These are phyloP conservation scores for Melinaea marsaeus DNA, from an alignment of 2,888 invertebrate species.

Conservation along the genomic window DNA sequence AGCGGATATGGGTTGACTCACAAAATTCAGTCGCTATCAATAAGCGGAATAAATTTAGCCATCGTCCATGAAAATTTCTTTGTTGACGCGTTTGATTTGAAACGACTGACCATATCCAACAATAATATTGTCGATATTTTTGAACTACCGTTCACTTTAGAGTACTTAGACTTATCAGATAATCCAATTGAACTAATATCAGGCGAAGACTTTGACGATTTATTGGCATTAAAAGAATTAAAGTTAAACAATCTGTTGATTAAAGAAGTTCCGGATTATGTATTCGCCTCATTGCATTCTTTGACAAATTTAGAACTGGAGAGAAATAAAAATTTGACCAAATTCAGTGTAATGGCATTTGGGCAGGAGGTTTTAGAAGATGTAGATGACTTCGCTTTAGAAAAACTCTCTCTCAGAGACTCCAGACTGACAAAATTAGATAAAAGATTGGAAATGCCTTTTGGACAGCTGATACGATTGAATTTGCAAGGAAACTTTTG, in stretches of 20 bases:
- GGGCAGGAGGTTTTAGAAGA: conserved; percentile 59
- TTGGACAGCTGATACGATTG: conserved; percentile 64
- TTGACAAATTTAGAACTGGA: conserved; percentile 74
- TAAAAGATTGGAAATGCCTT: conserved; percentile 56
- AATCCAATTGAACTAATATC: conserved; percentile 74
- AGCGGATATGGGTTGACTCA: conserved; percentile 59
- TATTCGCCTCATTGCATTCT: conserved; percentile 74
- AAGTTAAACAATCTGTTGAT: conserved; percentile 78
- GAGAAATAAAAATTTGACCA: conserved; percentile 72
- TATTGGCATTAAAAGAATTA: conserved; percentile 73
- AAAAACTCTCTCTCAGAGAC: conserved; percentile 64
- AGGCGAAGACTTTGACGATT: conserved; percentile 66
- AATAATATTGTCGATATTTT: conserved; percentile 78
- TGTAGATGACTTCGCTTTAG: conserved; percentile 63
- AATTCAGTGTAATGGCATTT: conserved; percentile 68
- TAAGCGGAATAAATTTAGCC: conserved; percentile 52
- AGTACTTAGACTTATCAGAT: conserved; percentile 80
- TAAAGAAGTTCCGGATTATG: conserved; percentile 70
- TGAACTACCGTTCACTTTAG: conserved; percentile 74
- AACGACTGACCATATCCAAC: conserved; percentile 65
- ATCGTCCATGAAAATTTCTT: conserved; percentile 63
- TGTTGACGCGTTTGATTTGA: conserved; percentile 63
- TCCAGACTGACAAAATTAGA: conserved; percentile 65
- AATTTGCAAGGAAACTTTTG: conserved; percentile 81
- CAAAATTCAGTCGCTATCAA: conserved; percentile 53